Evolutionary conservation across 2,888 invertebrate genomes (phyloP), one percentile per base, ranked within the genome.

Genomic region (Philopedon plagiatum): DNA sequence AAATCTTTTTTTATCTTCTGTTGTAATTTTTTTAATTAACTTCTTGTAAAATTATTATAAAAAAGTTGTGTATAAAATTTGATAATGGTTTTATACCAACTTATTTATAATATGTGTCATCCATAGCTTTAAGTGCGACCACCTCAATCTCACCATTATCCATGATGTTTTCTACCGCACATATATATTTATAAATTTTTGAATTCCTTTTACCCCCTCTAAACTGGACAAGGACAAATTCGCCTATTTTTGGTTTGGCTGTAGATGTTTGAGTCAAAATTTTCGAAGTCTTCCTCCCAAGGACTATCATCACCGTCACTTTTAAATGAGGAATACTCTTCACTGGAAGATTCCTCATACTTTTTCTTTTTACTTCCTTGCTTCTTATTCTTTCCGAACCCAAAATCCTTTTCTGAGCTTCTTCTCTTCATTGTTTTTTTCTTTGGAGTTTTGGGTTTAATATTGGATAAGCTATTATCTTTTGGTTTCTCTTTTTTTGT

Each of bases 111-210:
- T 15, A 39, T 2, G 23, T 60, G 5, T 19, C 37, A 11, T 60
- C 60, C 8, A 37, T 60, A 39, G 60, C 15, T 60, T 64, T 34
- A n/a, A 64, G 56, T 5, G 39, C 56, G 4, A 64, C 56, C 15
- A 63, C 46, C 23, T 51, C 64, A 64, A 64, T 34, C 21, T 56
- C 64, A 64, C 23, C 34, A 26, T 26, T 39, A 23, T 9, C 34
- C n/a, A 23, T 4, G 23, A 61, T 18, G 18, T 49, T 63, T n/a
- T 49, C 62, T 39, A 65, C 26, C 0, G 64, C 34, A 23, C 56
- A 56, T 26, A 49, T 19, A 37, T 63, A 49, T 63, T 15, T 63
- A 34, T 63, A 15, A 5, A 63, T 51, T 11, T 1, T 44, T 0
- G 41, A 44, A 15, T 26, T 44, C 23, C 60, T 60, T 44, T 44